phyloP scores from a whole-genome alignment of 2,797 vertebrate genomes.

The Schizopygopsis malacanthus region DNA sequence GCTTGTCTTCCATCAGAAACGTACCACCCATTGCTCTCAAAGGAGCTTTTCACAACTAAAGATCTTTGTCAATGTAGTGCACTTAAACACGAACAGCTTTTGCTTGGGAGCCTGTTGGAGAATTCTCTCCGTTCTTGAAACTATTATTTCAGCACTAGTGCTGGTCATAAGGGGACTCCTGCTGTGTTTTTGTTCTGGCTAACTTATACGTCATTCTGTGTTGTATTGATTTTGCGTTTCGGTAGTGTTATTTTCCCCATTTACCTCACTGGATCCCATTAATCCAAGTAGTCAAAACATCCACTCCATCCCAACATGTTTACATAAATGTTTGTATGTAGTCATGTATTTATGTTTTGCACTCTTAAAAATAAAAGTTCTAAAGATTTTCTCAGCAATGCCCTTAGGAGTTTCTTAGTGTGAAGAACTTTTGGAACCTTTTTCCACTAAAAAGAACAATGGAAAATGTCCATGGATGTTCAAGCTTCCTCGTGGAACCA shows the following conservation, averaged over 20 bases:
- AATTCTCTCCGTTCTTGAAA: constrained; percentile 54
- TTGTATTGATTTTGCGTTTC: constrained; percentile 62
- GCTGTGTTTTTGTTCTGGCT: constrained; percentile 55
- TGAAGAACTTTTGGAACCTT: background rate
- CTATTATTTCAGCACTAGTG: constrained; percentile 54
- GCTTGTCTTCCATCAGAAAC: constrained; percentile 23
- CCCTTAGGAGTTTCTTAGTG: background rate
- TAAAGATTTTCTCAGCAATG: background rate
- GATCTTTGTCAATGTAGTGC: constrained; percentile 53
- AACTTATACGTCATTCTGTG: constrained; percentile 63
- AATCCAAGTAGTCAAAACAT: constrained; percentile 60
- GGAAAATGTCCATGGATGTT: background rate
- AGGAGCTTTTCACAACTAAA: constrained; percentile 50
- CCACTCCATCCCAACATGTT: constrained; percentile 32
- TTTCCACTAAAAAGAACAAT: background rate
- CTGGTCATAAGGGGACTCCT: constrained; percentile 46
- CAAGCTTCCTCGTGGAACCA: background rate
- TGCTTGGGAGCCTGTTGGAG: constrained; percentile 56
- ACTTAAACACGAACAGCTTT: constrained; percentile 59
- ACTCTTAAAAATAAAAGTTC: background rate
- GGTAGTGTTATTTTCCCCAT: constrained; percentile 57
- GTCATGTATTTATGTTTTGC: background rate
- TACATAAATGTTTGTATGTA: background rate
- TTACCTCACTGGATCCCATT: constrained; percentile 31
- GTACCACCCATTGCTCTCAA: constrained; percentile 36